phyloP scores from a whole-genome alignment of 2,113 vertebrate species.

The Tachycineta bicolor region DNA sequence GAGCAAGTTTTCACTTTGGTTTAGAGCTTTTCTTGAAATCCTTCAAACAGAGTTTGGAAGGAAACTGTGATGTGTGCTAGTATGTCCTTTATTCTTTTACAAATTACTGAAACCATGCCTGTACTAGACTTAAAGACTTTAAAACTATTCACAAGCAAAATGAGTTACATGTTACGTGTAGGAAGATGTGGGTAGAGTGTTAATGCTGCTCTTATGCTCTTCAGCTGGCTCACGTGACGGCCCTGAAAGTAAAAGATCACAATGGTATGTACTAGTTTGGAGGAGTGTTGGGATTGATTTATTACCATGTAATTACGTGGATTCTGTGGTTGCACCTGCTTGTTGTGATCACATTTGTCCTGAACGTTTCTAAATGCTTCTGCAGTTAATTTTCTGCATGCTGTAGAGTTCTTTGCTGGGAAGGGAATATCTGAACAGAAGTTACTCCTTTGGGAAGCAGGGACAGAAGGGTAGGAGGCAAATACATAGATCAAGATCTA shows the following conservation, averaged over 20 bases:
- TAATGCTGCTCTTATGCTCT: slow-evolving; percentile 29
- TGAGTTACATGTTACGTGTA: background rate
- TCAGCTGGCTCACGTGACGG: slow-evolving; percentile 87
- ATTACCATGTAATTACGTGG: background rate
- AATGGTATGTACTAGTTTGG: slow-evolving; percentile 81
- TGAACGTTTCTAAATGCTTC: background rate
- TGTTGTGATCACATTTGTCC: background rate
- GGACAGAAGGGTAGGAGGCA: background rate
- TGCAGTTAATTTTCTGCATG: background rate
- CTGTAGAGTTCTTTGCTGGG: background rate
- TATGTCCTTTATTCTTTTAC: background rate
- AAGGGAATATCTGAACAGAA: background rate
- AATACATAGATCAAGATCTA: background rate
- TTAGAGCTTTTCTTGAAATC: background rate
- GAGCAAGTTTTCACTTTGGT: background rate
- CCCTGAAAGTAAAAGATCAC: slow-evolving; percentile 82
- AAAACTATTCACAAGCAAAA: background rate
- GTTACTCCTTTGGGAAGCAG: background rate
- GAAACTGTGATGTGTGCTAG: background rate
- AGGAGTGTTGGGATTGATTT: background rate
- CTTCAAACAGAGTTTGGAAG: background rate
- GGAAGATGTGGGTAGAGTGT: background rate
- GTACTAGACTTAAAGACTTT: background rate
- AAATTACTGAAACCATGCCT: background rate
- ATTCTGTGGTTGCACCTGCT: background rate